Percentiles rank a stretch among this genome's conserved stretches.
phyloP scores from a whole-genome alignment of 2,888 invertebrate genomes.

The Drosophila macrospina region DNA sequence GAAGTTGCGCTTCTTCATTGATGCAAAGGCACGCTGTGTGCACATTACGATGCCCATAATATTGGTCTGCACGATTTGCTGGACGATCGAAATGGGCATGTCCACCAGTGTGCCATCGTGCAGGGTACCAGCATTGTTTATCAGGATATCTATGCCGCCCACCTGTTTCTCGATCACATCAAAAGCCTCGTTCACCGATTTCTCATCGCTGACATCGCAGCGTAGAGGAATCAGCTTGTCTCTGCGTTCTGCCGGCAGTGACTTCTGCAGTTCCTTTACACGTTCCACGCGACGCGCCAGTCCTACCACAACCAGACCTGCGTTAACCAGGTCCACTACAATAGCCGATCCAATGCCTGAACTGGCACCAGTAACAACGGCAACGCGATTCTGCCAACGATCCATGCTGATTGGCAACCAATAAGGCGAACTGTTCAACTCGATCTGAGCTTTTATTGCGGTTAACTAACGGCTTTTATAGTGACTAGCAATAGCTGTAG shows the following conservation, averaged over 20 bases:
- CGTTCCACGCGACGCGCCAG: constrained; percentile 86
- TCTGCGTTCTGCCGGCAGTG: constrained; percentile 65
- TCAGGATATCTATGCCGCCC: constrained; percentile 87
- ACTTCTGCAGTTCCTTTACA: constrained; percentile 80
- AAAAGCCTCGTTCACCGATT: constrained; percentile 87
- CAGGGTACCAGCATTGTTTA: constrained; percentile 87
- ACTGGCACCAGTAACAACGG: constrained; percentile 89
- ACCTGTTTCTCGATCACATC: constrained; percentile 85
- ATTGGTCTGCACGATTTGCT: constrained; percentile 85
- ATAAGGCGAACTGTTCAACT: neutral
- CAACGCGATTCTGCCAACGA: constrained; percentile 88
- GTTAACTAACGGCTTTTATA: constrained; percentile 12
- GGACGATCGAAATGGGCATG: constrained; percentile 54
- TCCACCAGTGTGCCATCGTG: constrained; percentile 65
- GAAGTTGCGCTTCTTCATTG: constrained; percentile 85
- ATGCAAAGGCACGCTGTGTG: constrained; percentile 86
- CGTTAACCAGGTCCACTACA: constrained; percentile 84
- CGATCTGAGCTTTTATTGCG: neutral
- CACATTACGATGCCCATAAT: constrained; percentile 85
- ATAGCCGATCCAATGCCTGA: constrained; percentile 87
- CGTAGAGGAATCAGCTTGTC: constrained; percentile 63
- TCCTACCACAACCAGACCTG: constrained; percentile 87
- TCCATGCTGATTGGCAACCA: constrained; percentile 84
- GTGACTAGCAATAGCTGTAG: neutral
- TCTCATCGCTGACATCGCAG: constrained; percentile 87